Percentiles rank a stretch among this genome's conserved stretches.
Conservation (phyloP, 1,140 invertebrate species). For the Lordiphosa collinella region DNA sequence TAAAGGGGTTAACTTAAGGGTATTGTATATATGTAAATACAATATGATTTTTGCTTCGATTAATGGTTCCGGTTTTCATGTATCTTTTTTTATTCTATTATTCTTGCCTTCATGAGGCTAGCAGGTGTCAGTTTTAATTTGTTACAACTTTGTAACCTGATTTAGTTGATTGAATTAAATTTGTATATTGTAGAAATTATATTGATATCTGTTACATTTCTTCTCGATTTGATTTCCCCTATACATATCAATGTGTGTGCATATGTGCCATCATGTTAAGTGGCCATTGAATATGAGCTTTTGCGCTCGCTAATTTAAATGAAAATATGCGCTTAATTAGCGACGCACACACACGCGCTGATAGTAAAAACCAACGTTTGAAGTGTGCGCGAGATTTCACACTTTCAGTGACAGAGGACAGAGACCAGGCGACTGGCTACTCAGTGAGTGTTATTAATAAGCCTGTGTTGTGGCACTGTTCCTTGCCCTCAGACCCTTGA, state of each 20-base stretch:
- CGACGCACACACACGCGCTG: constrained; percentile 10
- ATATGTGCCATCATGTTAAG: constrained; percentile 26
- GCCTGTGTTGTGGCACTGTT: constrained; percentile 20
- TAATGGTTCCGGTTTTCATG: too few relatives aligned
- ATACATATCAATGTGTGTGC: not conserved
- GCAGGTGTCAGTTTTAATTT: too few relatives aligned
- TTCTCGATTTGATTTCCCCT: not conserved
- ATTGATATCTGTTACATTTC: not conserved
- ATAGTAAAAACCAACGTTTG: constrained; percentile 13
- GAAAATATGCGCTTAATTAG: constrained; percentile 67
- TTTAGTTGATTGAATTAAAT: too few relatives aligned
- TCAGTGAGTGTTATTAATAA: constrained; percentile 56
- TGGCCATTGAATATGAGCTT: constrained; percentile 22
- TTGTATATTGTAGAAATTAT: not conserved
- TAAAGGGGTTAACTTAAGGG: too few relatives aligned
- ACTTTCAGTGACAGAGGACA: constrained; percentile 38
- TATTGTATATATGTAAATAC: too few relatives aligned
- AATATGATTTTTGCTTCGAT: too few relatives aligned
- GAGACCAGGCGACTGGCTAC: constrained; percentile 17
- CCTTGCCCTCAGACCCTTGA: constrained; percentile 1
- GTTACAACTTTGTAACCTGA: too few relatives aligned
- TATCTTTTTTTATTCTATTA: too few relatives aligned
- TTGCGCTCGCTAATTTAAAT: constrained; percentile 38
- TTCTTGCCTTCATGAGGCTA: too few relatives aligned
- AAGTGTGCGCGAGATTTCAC: constrained; percentile 64